Percentiles rank a stretch among this genome's conserved stretches.
Evolutionary conservation across 1,140 invertebrate genomes (phyloP).

Genomic region (Hestina assimilis): DNA sequence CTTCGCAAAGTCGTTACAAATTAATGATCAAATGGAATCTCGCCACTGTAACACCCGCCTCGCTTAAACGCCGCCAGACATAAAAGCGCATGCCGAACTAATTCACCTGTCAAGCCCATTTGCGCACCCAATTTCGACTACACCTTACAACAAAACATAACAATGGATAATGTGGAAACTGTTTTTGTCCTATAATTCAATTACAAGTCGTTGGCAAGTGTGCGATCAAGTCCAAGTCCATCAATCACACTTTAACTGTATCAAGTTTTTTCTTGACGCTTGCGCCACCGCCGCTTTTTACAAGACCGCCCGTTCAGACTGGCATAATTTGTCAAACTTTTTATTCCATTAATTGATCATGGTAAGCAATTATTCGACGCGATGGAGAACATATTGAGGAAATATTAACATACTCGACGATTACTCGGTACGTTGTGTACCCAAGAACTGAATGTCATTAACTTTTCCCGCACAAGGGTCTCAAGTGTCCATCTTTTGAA

Average conservation of each 20-base stretch:
- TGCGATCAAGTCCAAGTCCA: constrained; percentile 48
- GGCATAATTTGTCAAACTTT: constrained; percentile 67
- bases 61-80: constrained; percentile 41
- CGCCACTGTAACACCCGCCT: constrained; percentile 36
- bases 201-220: constrained; percentile 52
- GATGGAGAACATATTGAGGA: constrained; percentile 31
- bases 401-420: constrained; percentile 55
- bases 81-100: constrained; percentile 16
- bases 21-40: constrained; percentile 66
- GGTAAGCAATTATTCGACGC: constrained; percentile 35
- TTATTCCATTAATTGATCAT: constrained; percentile 46
- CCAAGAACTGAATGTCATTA: constrained; percentile 69
- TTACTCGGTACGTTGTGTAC: constrained; percentile 35
- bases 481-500: constrained; percentile 63
- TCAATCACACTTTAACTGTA: constrained; percentile 76
- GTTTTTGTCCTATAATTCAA: constrained; percentile 69
- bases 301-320: constrained; percentile 45
- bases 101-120: constrained; percentile 28
- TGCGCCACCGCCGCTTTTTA: constrained; percentile 51
- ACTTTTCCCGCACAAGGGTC: constrained; percentile 62
- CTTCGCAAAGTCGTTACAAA: constrained; percentile 50
- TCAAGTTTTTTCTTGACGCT: constrained; percentile 60
- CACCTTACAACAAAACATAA: constrained; percentile 32
- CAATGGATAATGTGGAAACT: constrained; percentile 42
- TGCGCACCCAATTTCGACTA: constrained; percentile 32